phyloP scores from a whole-genome alignment of 2,888 invertebrate species.

The Agrypnus murinus region DNA sequence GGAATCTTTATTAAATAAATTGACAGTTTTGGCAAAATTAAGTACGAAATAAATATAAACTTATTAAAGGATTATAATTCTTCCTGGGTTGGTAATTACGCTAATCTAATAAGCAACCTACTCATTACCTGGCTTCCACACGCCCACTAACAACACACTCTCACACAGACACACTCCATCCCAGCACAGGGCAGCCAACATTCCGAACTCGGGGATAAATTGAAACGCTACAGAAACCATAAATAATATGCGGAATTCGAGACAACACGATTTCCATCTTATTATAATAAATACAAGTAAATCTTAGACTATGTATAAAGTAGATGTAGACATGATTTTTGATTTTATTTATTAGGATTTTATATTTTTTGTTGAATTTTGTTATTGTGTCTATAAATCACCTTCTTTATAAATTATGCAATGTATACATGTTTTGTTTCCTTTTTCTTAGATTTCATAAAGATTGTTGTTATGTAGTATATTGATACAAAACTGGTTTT shows the following conservation, averaged over 20 bases:
- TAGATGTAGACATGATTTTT: too few relatives aligned
- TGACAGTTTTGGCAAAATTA: constrained; percentile 10
- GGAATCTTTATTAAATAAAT: too few relatives aligned
- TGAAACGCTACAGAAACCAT: constrained; percentile 69
- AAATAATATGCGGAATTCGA: constrained; percentile 70
- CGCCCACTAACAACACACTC: constrained; percentile 62
- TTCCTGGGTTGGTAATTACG: constrained; percentile 64
- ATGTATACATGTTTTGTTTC: too few relatives aligned
- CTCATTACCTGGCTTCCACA: constrained; percentile 68
- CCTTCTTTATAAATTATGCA: background rate
- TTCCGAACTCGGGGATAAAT: constrained; percentile 64
- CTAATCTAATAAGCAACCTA: constrained; percentile 69
- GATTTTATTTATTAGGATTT: too few relatives aligned
- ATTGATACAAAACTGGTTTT: too few relatives aligned
- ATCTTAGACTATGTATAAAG: constrained; percentile 13
- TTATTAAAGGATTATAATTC: constrained; percentile 52
- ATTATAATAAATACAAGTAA: constrained; percentile 67
- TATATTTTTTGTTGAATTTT: too few relatives aligned
- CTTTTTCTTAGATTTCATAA: too few relatives aligned
- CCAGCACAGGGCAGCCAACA: constrained; percentile 51
- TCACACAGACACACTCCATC: constrained; percentile 26
- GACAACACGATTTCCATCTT: constrained; percentile 67
- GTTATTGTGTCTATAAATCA: too few relatives aligned
- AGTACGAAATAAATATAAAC: background rate
- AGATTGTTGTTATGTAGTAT: too few relatives aligned